A percentile compares a stretch with the other conserved stretches of the same genome.
These are phyloP conservation scores for Caenorhabditis uteleia DNA, from an alignment of 2,888 invertebrate genomes.

Conservation along the genomic window DNA sequence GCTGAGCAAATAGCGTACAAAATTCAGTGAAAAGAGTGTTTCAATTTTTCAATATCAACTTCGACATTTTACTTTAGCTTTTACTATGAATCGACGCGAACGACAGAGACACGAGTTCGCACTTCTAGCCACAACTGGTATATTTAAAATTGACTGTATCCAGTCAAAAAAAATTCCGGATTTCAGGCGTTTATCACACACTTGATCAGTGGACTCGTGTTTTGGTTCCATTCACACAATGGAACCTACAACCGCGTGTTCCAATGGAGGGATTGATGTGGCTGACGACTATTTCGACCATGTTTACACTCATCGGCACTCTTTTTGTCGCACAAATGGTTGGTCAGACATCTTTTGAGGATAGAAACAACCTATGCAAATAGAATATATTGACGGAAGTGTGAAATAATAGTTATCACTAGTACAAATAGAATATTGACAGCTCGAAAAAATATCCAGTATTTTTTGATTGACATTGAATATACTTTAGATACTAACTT, in stretches of 20 bases:
- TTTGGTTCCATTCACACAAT: conserved; percentile 58
- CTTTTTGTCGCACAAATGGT: conserved; percentile 57
- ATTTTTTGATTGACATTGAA: too few species aligned
- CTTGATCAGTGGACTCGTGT: conserved; percentile 61
- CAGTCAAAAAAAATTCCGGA: conserved; percentile 18
- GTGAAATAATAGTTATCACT: neutral
- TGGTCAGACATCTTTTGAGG: too few species aligned
- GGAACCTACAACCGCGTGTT: conserved; percentile 53
- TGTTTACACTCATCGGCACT: conserved; percentile 54
- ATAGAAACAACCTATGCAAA: too few species aligned
- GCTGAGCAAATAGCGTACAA: too few species aligned
- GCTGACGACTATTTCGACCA: conserved; percentile 53
- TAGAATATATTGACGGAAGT: conserved; percentile 5
- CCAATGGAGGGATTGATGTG: conserved; percentile 46
- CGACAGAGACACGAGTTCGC: conserved; percentile 29
- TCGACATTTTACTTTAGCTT: conserved; percentile 12
- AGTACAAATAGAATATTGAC: too few species aligned
- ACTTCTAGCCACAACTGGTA: conserved; percentile 24
- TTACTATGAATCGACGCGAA: conserved; percentile 37
- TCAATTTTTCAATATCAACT: too few species aligned
- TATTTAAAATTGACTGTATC: neutral
- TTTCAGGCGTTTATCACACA: conserved; percentile 57
- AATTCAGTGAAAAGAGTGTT: too few species aligned
- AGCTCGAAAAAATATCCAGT: too few species aligned
- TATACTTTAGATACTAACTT: neutral